These are phyloP conservation scores for Rostratula benghalensis DNA, from an alignment of 2,113 vertebrate species.

Conservation along the genomic window DNA sequence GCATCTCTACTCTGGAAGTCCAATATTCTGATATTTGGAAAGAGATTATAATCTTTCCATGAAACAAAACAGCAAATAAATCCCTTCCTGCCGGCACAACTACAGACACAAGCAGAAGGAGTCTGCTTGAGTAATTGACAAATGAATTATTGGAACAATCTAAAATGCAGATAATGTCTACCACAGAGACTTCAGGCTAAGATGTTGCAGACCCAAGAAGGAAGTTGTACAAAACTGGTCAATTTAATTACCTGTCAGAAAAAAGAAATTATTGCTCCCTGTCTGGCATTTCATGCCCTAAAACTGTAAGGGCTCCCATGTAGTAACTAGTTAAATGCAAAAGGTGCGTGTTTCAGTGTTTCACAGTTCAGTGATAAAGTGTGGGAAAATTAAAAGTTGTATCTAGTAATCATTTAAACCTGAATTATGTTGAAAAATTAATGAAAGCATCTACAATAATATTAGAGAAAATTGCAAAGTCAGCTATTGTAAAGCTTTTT, in stretches of 20 bases:
- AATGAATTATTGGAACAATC: conserved; percentile 18
- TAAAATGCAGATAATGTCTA: conserved; percentile 15
- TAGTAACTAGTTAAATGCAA: background rate
- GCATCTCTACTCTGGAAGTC: background rate
- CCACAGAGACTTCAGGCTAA: conserved; percentile 3
- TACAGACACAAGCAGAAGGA: background rate
- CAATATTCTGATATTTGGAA: background rate
- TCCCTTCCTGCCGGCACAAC: background rate
- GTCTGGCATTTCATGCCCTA: background rate
- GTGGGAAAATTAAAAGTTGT: background rate
- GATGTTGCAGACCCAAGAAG: background rate
- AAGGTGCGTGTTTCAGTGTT: background rate
- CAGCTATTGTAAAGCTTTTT: background rate
- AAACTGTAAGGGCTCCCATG: background rate
- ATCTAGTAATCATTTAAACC: conserved; percentile 6
- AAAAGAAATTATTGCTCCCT: background rate
- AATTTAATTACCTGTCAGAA: background rate
- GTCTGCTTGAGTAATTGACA: background rate
- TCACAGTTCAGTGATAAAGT: background rate
- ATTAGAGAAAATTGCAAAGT: background rate
- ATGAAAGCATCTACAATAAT: background rate
- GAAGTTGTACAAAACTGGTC: conserved; percentile 29
- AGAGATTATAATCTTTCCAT: background rate
- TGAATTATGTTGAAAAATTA: background rate
- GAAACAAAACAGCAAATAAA: conserved; percentile 1